These are phyloP conservation scores for Vesta saturnalis DNA, from an alignment of 2,888 invertebrate genomes.

Conservation along the genomic window DNA sequence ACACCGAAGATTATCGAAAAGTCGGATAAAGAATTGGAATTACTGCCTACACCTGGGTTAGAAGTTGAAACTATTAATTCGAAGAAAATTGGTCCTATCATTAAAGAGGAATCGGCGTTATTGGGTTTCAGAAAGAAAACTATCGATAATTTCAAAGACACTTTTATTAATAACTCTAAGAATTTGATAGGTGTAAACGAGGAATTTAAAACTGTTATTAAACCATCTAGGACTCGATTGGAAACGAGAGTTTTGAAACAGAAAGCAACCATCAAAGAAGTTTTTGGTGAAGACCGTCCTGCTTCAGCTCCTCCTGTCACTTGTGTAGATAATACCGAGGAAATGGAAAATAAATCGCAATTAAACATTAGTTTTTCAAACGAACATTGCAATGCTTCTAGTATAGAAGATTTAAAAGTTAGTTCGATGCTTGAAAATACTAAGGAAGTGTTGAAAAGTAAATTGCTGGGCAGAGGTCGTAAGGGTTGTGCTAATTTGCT, in stretches of 20 bases:
- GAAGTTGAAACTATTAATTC: constrained; percentile 60
- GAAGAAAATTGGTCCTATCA: constrained; percentile 51
- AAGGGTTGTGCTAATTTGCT: constrained; percentile 48
- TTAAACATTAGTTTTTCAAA: constrained; percentile 57
- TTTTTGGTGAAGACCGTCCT: constrained; percentile 83
- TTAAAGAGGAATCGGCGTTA: constrained; percentile 69
- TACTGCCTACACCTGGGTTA: constrained; percentile 73
- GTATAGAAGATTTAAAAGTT: constrained; percentile 34
- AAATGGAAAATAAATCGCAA: constrained; percentile 60
- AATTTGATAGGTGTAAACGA: constrained; percentile 68
- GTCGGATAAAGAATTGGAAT: constrained; percentile 66
- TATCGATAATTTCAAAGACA: constrained; percentile 72
- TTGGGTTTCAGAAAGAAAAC: constrained; percentile 76
- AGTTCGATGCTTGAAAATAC: constrained; percentile 35
- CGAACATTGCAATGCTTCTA: constrained; percentile 64
- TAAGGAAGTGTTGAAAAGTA: constrained; percentile 49
- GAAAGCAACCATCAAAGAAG: constrained; percentile 82
- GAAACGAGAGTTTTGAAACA: constrained; percentile 78
- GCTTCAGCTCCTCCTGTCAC: constrained; percentile 83
- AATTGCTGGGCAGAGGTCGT: constrained; percentile 46
- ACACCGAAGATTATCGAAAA: constrained; percentile 68
- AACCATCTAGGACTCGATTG: constrained; percentile 79
- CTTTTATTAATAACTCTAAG: constrained; percentile 71
- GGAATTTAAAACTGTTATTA: constrained; percentile 75
- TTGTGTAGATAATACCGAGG: constrained; percentile 63